phyloP scores from a whole-genome alignment of 2,113 vertebrate species.

The Nestor notabilis region DNA sequence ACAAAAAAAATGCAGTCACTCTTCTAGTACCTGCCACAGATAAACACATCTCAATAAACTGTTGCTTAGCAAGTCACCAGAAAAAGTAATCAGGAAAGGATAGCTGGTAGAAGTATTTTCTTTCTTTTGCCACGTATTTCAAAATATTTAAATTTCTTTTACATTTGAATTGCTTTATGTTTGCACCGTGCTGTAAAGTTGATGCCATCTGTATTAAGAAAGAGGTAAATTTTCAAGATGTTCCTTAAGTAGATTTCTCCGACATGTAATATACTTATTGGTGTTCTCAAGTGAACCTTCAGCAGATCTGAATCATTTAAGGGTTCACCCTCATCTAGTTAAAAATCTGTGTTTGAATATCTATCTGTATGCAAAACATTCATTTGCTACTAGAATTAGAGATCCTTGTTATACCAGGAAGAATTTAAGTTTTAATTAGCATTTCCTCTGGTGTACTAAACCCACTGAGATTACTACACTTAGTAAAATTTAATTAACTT shows the following conservation, averaged over 20 bases:
- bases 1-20: neutral
- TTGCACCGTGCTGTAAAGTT: neutral
- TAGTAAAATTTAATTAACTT: conserved; percentile 95
- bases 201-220: neutral
- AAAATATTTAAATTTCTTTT: neutral
- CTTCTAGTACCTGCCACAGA: neutral
- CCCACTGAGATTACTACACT: conserved; percentile 85
- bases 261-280: conserved; percentile 51
- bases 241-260: neutral
- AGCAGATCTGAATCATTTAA: conserved; percentile 68
- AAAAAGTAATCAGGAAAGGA: conserved; percentile 8
- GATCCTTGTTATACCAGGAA: conserved; percentile 84
- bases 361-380: conserved; percentile 77
- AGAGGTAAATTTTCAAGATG: neutral
- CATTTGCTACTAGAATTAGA: conserved; percentile 67
- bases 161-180: neutral
- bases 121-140: neutral
- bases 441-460: conserved; percentile 84
- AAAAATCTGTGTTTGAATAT: conserved; percentile 77
- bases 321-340: conserved; percentile 63
- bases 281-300: conserved; percentile 67
- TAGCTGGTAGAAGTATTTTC: neutral
- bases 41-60: neutral
- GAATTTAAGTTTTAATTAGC: conserved; percentile 91
- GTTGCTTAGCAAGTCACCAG: neutral